Conservation (phyloP, 2,888 invertebrate species). For the Brenthis daphne region DNA sequence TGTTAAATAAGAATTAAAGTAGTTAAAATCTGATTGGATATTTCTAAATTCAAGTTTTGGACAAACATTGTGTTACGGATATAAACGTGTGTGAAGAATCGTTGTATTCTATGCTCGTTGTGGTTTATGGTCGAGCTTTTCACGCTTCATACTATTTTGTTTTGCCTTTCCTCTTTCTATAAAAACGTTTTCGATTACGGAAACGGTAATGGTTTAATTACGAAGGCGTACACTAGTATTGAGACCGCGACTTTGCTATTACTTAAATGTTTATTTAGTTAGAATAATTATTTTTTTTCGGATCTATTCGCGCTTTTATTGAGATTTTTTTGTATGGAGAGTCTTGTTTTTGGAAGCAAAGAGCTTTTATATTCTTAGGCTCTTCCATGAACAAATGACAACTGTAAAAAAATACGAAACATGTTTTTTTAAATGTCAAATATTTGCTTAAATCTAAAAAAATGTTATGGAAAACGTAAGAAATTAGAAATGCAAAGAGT, state of each 20-base stretch:
- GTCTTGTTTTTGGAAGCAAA: no score
- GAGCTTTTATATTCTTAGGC: no score
- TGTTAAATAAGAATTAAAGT: conserved; percentile 3
- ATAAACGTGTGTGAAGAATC: conserved; percentile 64
- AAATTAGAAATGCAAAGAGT: no score
- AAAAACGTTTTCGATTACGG: conserved; percentile 12
- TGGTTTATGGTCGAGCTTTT: conserved; percentile 34
- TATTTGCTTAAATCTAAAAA: no score
- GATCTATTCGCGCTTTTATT: not conserved
- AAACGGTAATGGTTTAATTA: conserved; percentile 35
- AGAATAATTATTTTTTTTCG: not conserved
- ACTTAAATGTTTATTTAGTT: not conserved
- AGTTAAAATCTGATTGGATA: not conserved
- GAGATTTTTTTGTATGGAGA: no score
- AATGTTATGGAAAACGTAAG: no score
- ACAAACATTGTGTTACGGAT: conserved; percentile 70
- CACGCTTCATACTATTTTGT: conserved; percentile 33
- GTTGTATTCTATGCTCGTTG: conserved; percentile 39
- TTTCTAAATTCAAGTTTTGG: conserved; percentile 50
- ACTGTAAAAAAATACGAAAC: no score
- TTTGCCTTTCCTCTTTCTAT: conserved; percentile 16
- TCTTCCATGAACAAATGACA: no score
- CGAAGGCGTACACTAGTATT: not conserved
- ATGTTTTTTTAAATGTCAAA: no score
- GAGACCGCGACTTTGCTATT: not conserved